These are phyloP conservation scores for Leptestheria dahalacensis DNA, from an alignment of 1,140 invertebrate genomes.

Conservation along the genomic window DNA sequence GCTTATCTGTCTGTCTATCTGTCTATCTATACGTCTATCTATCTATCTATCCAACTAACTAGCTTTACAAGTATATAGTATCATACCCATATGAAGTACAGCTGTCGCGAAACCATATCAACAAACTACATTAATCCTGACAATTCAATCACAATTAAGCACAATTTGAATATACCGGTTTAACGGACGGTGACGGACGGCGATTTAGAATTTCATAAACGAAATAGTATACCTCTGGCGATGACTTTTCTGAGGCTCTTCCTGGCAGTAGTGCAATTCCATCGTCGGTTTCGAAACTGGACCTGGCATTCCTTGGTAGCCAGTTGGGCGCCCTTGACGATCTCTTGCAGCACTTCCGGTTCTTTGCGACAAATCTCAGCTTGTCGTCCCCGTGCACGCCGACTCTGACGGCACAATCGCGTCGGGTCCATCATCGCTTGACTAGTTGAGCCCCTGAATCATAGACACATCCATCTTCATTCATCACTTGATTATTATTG, in stretches of 20 bases:
- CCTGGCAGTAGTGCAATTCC: constrained; percentile 66
- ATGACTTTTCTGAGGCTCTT: constrained; percentile 65
- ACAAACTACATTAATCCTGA: no score
- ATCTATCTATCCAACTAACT: no score
- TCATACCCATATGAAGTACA: no score
- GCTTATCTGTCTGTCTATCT: no score
- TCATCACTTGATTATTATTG: no score
- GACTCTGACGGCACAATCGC: constrained; percentile 66
- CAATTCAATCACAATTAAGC: no score
- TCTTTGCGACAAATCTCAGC: constrained; percentile 54
- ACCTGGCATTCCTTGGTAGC: constrained; percentile 68
- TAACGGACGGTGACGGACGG: no score
- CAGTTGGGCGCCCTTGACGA: constrained; percentile 53
- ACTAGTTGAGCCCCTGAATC: constrained; percentile 36
- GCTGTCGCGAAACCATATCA: no score
- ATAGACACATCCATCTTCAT: constrained; percentile 3
- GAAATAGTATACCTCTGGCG: constrained; percentile 60
- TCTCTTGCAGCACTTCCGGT: constrained; percentile 55
- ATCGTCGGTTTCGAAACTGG: constrained; percentile 63
- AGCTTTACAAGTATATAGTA: no score
- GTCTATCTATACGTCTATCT: no score
- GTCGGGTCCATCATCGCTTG: constrained; percentile 74
- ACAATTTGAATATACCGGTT: no score
- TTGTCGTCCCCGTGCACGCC: constrained; percentile 47
- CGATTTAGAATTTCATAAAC: no score